Conservation (phyloP, 2,888 invertebrate species). For the Apamea sordens region DNA sequence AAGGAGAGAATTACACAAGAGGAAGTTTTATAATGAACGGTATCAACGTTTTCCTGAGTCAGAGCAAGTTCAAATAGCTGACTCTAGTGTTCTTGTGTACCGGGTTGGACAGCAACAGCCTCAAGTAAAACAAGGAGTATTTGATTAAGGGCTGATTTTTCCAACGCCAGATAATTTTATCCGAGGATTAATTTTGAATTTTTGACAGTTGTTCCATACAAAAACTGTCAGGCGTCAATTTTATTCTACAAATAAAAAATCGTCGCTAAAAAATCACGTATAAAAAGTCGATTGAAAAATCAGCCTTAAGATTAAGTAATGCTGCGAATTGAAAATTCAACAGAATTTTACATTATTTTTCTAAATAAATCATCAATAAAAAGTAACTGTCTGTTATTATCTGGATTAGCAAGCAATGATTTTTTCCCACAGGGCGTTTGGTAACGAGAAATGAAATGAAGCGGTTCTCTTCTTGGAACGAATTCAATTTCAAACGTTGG, state of each 20-base stretch:
- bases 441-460: constrained; percentile 71
- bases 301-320: neutral
- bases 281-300: no score
- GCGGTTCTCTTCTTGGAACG: constrained; percentile 71
- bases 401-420: constrained; percentile 56
- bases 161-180: no score
- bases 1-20: constrained; percentile 73
- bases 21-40: constrained; percentile 58
- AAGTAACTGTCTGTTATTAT: constrained; percentile 39
- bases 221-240: no score
- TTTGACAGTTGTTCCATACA: no score
- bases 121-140: constrained; percentile 20
- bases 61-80: constrained; percentile 40
- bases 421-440: constrained; percentile 57
- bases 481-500: constrained; percentile 80
- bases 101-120: constrained; percentile 74
- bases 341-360: neutral
- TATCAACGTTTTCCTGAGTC: constrained; percentile 79
- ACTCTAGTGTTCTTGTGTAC: constrained; percentile 71
- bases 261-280: no score
- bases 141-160: neutral
- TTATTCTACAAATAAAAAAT: no score
- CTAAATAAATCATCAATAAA: constrained; percentile 1
- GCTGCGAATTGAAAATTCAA: neutral
- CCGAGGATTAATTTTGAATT: no score